Evolutionary conservation across 2,888 invertebrate genomes (phyloP), one percentile per base, ranked within the genome.

Genomic region (Yponomeuta plumbellus): DNA sequence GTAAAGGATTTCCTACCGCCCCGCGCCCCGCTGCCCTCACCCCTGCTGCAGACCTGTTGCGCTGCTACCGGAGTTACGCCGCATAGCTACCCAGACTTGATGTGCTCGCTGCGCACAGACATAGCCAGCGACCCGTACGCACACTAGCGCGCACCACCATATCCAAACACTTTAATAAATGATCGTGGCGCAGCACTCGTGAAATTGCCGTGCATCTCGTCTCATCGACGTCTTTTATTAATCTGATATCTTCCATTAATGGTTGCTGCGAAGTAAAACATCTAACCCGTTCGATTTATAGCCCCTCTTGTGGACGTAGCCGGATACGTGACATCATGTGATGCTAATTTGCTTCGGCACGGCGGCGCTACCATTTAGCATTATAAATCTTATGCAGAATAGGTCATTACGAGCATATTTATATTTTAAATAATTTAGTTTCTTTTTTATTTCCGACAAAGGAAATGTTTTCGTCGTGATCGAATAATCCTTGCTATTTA

Each of bases 51-150:
- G 90, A 90, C 90, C 90, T 90, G 90, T 89, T 91, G 86, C 85
- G 84, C 84, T 80, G 91, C 91, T 91, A 91, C 91, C 86, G 90
- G 91, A 90, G 90, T 91, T 91, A 91, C 91, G 90, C 91, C 86
- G 90, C 89, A 88, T 91, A 90, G 87, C 90, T 91, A 89, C 90
- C 88, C 52, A 85, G 88, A 86, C 86, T 86, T 81, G 88, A 86
- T 88, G 86, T 86, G 87, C 86, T 80, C 80, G 85, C 83, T 83
- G 83, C 17, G 58, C 59, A 21, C 59, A 11, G 20, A 39, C 65
- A 66, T 59, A 66, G 75, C 70, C 1, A 71, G 68, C 72, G 71
- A 70, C 74, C 73, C 79, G 79, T 81, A 85, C 86, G 79, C 88
- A 85, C 85, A 84, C 86, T 77, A 76, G 76, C 71, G 74, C 73